Percentiles rank a stretch among this genome's conserved stretches.
Evolutionary conservation across 2,888 invertebrate genomes (phyloP).

Genomic region (Molanna angustata): DNA sequence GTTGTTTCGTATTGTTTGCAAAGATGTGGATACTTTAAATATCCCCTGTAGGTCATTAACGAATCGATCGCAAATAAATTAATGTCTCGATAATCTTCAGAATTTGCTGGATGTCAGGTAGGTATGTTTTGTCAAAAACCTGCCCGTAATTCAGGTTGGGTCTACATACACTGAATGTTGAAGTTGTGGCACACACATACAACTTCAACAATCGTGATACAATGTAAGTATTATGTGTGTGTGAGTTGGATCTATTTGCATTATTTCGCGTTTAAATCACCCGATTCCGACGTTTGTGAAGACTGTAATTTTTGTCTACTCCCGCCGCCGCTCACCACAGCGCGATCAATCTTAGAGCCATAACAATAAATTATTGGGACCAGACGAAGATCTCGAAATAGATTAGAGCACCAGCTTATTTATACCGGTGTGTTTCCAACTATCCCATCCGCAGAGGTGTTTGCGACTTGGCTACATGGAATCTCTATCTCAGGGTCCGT

Average conservation of each 20-base stretch:
- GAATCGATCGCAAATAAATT: background rate
- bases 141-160: constrained; percentile 3
- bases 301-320: constrained; percentile 28
- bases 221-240: constrained; percentile 1
- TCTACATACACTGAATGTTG: too few relatives aligned
- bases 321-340: constrained; percentile 17
- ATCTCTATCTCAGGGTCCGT: too few relatives aligned
- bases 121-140: constrained; percentile 10
- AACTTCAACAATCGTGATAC: constrained; percentile 18
- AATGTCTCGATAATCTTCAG: background rate
- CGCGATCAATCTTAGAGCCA: constrained; percentile 28
- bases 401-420: constrained; percentile 23
- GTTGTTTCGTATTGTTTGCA: too few relatives aligned
- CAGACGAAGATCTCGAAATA: constrained; percentile 29
- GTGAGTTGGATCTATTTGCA: constrained; percentile 20
- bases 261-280: constrained; percentile 23
- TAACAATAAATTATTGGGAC: constrained; percentile 32
- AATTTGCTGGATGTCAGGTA: constrained; percentile 6
- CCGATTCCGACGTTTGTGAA: constrained; percentile 14
- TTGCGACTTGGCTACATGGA: background rate
- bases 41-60: background rate
- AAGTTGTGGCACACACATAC: too few relatives aligned
- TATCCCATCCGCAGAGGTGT: background rate
- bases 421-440: constrained; percentile 8
- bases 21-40: too few relatives aligned